These are phyloP conservation scores for Ips typographus DNA, from an alignment of 1,140 invertebrate genomes.

Conservation along the genomic window DNA sequence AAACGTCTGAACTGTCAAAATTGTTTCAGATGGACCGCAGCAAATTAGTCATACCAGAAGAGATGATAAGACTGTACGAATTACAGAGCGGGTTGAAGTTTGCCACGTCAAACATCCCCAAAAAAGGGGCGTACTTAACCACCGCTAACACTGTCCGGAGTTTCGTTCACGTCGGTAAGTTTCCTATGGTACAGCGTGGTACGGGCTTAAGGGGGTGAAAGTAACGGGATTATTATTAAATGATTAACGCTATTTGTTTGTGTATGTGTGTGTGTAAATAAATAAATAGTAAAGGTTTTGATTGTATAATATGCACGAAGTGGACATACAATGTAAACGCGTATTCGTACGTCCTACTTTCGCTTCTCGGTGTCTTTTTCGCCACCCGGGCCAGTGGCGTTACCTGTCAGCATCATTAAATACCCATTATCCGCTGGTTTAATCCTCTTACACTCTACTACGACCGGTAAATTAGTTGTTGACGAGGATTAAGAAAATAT, in stretches of 20 bases:
- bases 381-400: not conserved
- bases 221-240: too few species aligned
- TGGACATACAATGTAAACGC: not conserved
- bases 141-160: slow-evolving; percentile 84
- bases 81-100: slow-evolving; percentile 60
- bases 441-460: too few species aligned
- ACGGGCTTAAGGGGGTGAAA: too few species aligned
- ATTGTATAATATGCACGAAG: too few species aligned
- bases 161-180: slow-evolving; percentile 77
- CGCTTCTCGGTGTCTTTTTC: slow-evolving; percentile 26
- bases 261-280: too few species aligned
- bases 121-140: slow-evolving; percentile 65
- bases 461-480: too few species aligned
- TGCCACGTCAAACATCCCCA: slow-evolving; percentile 65
- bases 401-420: not conserved
- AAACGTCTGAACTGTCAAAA: not conserved
- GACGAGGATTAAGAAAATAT: not conserved
- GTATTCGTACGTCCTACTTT: slow-evolving; percentile 40
- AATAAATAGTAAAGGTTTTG: too few species aligned
- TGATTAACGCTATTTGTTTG: too few species aligned
- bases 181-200: too few species aligned
- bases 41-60: slow-evolving; percentile 69
- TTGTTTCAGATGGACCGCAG: slow-evolving; percentile 52
- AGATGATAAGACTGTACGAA: slow-evolving; percentile 75
- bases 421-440: too few species aligned